Percentiles rank a stretch among this genome's conserved stretches.
These are phyloP conservation scores for Lytechinus variegatus DNA, from an alignment of 35 echinoderm and acorn worm genomes.

Conservation along the genomic window DNA sequence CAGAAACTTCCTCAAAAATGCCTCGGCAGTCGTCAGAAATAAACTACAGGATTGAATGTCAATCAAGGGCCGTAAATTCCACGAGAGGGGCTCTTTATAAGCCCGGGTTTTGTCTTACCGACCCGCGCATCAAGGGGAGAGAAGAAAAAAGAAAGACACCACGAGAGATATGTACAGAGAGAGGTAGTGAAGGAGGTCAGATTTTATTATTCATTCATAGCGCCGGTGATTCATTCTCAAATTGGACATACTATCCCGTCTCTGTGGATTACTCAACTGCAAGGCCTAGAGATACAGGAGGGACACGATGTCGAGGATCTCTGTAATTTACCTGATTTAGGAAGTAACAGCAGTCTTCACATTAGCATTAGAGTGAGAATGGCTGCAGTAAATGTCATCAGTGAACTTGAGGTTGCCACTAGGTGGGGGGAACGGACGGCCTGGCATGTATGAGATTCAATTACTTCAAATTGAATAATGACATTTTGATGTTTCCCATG, in stretches of 20 bases:
- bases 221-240: background rate
- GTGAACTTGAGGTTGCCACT: background rate
- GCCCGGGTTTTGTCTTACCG: background rate
- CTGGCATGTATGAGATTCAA: background rate
- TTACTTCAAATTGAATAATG: background rate
- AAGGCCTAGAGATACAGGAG: background rate
- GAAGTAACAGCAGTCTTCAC: background rate
- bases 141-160: background rate
- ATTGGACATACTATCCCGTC: background rate
- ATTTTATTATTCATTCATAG: constrained; percentile 15
- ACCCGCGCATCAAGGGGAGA: background rate
- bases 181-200: background rate
- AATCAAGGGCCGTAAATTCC: background rate
- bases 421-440: background rate
- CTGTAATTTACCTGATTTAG: background rate
- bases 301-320: background rate
- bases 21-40: background rate
- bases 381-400: background rate
- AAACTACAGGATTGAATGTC: constrained; percentile 3
- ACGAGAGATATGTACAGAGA: background rate
- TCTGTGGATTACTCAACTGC: background rate
- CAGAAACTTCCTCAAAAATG: constrained; percentile 2
- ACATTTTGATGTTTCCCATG: background rate
- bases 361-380: background rate
- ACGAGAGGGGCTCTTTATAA: constrained; percentile 9